These are phyloP conservation scores for Aplodontia rufa DNA, from an alignment of 2,113 vertebrate species.

Conservation along the genomic window DNA sequence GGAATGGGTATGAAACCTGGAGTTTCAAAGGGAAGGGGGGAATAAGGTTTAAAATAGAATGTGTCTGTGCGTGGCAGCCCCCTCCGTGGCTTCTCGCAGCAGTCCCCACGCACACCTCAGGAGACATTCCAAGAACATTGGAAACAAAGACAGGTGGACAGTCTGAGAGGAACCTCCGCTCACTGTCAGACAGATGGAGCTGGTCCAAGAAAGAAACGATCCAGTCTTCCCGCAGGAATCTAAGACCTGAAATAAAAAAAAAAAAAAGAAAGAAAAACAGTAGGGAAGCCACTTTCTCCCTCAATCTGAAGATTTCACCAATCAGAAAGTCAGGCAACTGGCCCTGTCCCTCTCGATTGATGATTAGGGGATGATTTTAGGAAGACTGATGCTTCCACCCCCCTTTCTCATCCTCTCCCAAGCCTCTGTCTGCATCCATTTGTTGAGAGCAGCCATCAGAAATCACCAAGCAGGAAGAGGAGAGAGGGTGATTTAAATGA, in stretches of 20 bases:
- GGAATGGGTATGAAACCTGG: background rate
- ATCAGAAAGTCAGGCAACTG: background rate
- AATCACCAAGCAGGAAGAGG: background rate
- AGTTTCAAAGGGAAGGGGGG: background rate
- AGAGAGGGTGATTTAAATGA: rapidly evolving
- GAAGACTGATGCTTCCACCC: background rate
- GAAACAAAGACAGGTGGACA: constrained; percentile 37
- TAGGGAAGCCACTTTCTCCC: background rate
- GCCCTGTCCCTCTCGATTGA: background rate
- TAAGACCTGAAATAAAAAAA: too few species aligned
- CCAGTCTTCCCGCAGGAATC: background rate
- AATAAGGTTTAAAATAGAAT: constrained; percentile 53
- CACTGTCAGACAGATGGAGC: background rate
- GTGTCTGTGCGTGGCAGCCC: background rate
- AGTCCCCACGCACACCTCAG: background rate
- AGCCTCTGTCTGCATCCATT: background rate
- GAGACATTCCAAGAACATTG: background rate
- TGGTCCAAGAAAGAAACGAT: background rate
- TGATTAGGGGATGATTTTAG: background rate
- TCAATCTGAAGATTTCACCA: background rate
- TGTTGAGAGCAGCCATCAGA: background rate
- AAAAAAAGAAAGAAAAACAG: too few species aligned
- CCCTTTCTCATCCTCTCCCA: background rate
- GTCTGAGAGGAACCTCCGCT: background rate
- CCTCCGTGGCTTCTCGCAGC: background rate